Evolutionary conservation across 2,797 vertebrate genomes (phyloP), one percentile per base, ranked within the genome.

Genomic region (Capromys pilorides): DNA sequence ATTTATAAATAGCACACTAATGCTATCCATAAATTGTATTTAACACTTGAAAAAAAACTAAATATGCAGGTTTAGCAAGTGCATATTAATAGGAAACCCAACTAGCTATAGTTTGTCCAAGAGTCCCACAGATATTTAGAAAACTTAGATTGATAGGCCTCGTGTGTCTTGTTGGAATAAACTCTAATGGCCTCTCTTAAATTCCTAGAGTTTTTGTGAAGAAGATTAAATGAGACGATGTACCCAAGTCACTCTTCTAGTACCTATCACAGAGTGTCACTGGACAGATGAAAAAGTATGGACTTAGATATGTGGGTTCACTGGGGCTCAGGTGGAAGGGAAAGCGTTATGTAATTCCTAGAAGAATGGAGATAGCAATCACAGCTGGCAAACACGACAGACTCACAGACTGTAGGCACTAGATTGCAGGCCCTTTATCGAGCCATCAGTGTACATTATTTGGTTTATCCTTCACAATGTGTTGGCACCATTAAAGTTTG

Each of bases 1-100:
- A 88, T 92, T 95, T 97, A 94, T 86, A 94, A 96, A 95, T 93
- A 94, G 83, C 71, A 94, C 54, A 88, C 39, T 93, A 93, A 89
- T 21, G 88, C 93, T 91, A 94, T 80, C 90, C 95, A 86, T 51
- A 80, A 86, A 81, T 86, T 95, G 18, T 90, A 88, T 57, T 73
- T 86, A 88, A 92, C 24, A 91, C n/a, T 96, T 88, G 62, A 88
- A 92, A 51, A 82, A 93, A 93, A 88, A 82, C 57, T 80, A 84
- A 90, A 77, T 75, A 88, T 86, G 33, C 19, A 88, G 85, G 13
- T 81, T 92, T 82, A 86, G 81, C 90, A 90, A 85, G 79, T 81
- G 21, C 79, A 84, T 88, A 81, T 92, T 84, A 86, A 83, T 91
- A 54, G 71, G 57, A 96, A 96, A 69, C 7, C 7, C 66, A 87